Evolutionary conservation across 2,113 vertebrate species (phyloP).

Genomic region (Calyptommatus sinebrachiatus): DNA sequence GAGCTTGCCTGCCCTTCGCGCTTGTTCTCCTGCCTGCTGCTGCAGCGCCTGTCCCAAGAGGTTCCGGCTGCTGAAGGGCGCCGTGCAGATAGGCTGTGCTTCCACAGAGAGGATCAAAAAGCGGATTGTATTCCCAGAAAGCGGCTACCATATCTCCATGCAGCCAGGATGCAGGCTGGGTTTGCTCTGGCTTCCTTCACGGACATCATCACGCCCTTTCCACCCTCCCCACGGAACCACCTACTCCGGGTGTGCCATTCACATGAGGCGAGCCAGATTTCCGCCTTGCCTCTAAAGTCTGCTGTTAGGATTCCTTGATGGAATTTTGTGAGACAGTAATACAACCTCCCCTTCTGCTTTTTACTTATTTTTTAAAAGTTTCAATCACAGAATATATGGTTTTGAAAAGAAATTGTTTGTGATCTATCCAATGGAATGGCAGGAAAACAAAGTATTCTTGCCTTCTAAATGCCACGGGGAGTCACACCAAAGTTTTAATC

Average conservation of each 20-base stretch:
- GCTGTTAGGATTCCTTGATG: slow-evolving; percentile 1
- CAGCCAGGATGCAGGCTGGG: slow-evolving; percentile 63
- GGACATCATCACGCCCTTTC: slow-evolving; percentile 62
- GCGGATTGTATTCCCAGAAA: slow-evolving; percentile 59
- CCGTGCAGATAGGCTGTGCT: slow-evolving; percentile 63
- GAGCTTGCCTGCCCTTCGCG: slow-evolving; percentile 60
- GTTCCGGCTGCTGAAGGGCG: slow-evolving; percentile 63
- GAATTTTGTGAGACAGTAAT: not conserved
- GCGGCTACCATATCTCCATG: slow-evolving; percentile 66
- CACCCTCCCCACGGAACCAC: slow-evolving; percentile 72
- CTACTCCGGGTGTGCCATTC: slow-evolving; percentile 60
- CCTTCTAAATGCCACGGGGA: slow-evolving; percentile 38
- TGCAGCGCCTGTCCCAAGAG: slow-evolving; percentile 66
- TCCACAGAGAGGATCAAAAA: slow-evolving; percentile 65
- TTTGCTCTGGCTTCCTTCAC: slow-evolving; percentile 66
- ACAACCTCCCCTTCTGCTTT: slow-evolving; percentile 1
- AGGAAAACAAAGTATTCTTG: slow-evolving; percentile 25
- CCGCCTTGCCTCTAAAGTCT: slow-evolving; percentile 21
- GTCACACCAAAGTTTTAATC: not conserved
- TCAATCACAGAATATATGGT: slow-evolving; percentile 41
- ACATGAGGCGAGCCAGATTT: slow-evolving; percentile 44
- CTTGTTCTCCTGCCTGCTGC: slow-evolving; percentile 58
- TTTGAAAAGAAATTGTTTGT: slow-evolving; percentile 22
- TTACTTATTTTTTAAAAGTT: slow-evolving; percentile 23
- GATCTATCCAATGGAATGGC: not conserved